A percentile compares a stretch with the other conserved stretches of the same genome.
phyloP scores from a whole-genome alignment of 1,140 invertebrate species.

The Sinonovacula constricta region DNA sequence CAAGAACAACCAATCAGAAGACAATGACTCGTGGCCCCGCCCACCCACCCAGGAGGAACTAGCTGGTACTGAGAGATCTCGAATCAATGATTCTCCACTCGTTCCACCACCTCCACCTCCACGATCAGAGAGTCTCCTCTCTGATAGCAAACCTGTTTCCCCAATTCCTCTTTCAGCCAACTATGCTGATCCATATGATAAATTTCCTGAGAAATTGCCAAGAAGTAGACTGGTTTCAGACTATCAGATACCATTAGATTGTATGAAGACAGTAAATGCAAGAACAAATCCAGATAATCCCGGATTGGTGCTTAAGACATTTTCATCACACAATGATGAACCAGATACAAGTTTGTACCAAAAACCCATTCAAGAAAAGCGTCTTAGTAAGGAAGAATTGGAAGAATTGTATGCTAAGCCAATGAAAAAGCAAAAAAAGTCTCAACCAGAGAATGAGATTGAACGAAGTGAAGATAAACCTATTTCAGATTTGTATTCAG shows the following conservation, averaged over 20 bases:
- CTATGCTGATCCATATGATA: conserved; percentile 48
- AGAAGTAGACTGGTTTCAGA: not conserved
- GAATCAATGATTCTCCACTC: conserved; percentile 31
- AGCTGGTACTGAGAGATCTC: not conserved
- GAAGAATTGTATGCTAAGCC: conserved; percentile 49
- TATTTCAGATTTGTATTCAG: conserved; percentile 8
- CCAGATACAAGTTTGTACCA: conserved; percentile 44
- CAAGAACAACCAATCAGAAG: not conserved
- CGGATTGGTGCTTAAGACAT: conserved; percentile 17
- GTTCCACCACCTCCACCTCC: conserved; percentile 46
- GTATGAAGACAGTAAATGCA: conserved; percentile 4
- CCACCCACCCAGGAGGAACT: conserved; percentile 23
- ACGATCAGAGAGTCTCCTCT: conserved; percentile 26
- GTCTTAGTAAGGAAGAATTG: conserved; percentile 44
- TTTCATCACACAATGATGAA: conserved; percentile 24
- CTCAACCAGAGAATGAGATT: not conserved
- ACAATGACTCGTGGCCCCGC: conserved; percentile 2
- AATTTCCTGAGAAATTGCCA: conserved; percentile 10
- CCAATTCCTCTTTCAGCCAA: conserved; percentile 15
- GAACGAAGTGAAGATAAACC: not conserved
- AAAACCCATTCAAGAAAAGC: conserved; percentile 39
- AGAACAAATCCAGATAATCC: conserved; percentile 32
- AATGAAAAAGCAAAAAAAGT: conserved; percentile 14
- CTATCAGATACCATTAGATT: conserved; percentile 42
- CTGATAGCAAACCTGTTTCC: not conserved